phyloP scores from a whole-genome alignment of 2,113 vertebrate species.

The Cyprinodon brontotheroides region DNA sequence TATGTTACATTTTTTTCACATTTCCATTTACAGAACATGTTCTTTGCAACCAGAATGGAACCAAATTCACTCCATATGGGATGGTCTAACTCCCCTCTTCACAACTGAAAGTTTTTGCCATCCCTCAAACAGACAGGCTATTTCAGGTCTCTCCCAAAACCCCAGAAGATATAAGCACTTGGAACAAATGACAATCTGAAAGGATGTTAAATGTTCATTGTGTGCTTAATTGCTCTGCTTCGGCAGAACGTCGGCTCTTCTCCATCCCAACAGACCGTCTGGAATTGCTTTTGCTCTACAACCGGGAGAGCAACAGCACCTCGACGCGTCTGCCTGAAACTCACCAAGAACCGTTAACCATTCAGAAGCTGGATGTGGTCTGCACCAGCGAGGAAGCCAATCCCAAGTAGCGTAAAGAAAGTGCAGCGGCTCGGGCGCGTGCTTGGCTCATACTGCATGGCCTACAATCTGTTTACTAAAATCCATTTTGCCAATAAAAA shows the following conservation, averaged over 20 bases:
- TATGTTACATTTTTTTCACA: no score
- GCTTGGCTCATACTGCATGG: conserved; percentile 34
- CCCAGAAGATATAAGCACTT: conserved; percentile 8
- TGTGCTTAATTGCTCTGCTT: conserved; percentile 56
- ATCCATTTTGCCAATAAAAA: conserved; percentile 81
- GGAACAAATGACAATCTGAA: conserved; percentile 34
- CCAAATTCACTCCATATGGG: no score
- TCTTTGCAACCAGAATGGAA: no score
- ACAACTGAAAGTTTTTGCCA: neutral
- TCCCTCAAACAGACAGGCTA: conserved; percentile 20
- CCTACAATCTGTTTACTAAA: conserved; percentile 49
- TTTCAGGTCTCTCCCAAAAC: conserved; percentile 33
- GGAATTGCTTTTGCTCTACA: conserved; percentile 86
- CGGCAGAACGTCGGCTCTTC: conserved; percentile 60
- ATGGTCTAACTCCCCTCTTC: no score
- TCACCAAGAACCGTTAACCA: conserved; percentile 88
- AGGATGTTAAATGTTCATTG: conserved; percentile 59
- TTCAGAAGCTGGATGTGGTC: conserved; percentile 94
- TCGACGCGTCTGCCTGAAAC: conserved; percentile 88
- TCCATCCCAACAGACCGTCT: conserved; percentile 83
- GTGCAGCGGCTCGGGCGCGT: no score
- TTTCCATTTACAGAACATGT: no score
- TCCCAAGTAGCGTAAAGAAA: conserved; percentile 89
- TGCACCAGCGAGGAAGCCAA: conserved; percentile 82
- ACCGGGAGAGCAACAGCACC: conserved; percentile 85